Conservation (phyloP, 2,113 vertebrate genomes). For the Paedocypris sp. region DNA sequence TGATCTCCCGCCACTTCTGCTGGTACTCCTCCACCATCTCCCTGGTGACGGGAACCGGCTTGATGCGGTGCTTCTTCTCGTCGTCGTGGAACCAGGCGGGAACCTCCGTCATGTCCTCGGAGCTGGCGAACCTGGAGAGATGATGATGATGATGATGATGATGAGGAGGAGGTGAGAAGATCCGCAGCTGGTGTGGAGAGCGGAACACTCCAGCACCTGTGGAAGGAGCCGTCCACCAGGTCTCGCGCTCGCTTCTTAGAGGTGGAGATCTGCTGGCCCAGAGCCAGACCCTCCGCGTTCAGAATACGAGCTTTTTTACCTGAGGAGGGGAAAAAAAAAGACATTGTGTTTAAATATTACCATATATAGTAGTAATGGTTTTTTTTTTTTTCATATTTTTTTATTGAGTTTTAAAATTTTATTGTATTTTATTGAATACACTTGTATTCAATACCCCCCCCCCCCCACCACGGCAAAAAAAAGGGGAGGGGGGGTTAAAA, state of each 20-base stretch:
- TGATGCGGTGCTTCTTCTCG: slow-evolving; percentile 74
- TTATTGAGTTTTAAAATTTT: too few species aligned
- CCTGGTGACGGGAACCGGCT: slow-evolving; percentile 67
- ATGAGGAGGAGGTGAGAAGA: too few species aligned
- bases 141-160: background rate
- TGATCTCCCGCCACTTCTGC: slow-evolving; percentile 83
- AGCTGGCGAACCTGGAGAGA: slow-evolving; percentile 67
- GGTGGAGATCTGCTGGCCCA: slow-evolving; percentile 74
- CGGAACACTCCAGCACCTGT: slow-evolving; percentile 59
- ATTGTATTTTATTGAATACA: too few species aligned
- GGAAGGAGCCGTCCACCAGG: slow-evolving; percentile 80
- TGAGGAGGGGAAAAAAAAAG: slow-evolving; percentile 36
- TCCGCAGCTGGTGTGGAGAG: too few species aligned
- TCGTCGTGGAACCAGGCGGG: slow-evolving; percentile 85
- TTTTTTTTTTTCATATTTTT: too few species aligned
- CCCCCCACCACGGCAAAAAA: too few species aligned
- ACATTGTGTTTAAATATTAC: background rate
- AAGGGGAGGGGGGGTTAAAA: too few species aligned
- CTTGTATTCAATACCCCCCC: too few species aligned
- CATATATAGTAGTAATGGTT: too few species aligned
- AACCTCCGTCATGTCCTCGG: slow-evolving; percentile 72
- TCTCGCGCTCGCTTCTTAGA: slow-evolving; percentile 80
- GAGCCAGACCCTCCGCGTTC: slow-evolving; percentile 79
- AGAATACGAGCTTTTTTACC: slow-evolving; percentile 73
- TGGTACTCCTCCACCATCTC: slow-evolving; percentile 84